Evolutionary conservation across 2,113 vertebrate species (phyloP), one percentile per base, ranked within the genome.

Genomic region (Panurus biarmicus): DNA sequence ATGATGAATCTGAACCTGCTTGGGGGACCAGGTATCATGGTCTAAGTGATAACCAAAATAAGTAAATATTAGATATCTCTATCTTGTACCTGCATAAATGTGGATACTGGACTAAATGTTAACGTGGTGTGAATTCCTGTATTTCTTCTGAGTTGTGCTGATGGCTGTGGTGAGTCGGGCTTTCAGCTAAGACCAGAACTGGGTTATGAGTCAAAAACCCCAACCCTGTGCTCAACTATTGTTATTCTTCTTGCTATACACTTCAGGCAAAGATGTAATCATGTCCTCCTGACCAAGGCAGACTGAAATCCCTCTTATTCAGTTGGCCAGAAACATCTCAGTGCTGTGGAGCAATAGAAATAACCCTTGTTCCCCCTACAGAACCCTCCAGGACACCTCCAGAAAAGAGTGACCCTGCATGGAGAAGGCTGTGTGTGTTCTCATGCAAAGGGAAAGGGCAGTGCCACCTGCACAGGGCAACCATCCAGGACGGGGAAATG

Each of bases 401-500:
- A 69, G 50, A 7, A 28, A 28, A 75, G 71, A 38, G 16, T 2
- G 4, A 77, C 17, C 0, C 4, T 5, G 53, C 21, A 1, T 65
- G 25, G 31, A 36, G 48, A 65, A 69, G 56, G 50, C 45, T 53
- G 15, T 28, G 13, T 1, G 13, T 13, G 18, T 6, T 75, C 29
- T 57, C 1, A 3, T 12, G 50, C 42, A 25, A 56, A 78, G 47
- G 78, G 22, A 48, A 72, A 0, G 8, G 69, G 18, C 67, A 4
- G 1, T 11, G n/a, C 12, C 71, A 48, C 44, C 18, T 29, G 42
- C 0, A 3, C 38, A 24, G 23, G 35, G 24, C 54, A 26, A 3
- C 25, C 0, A 0, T 8, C 48, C 0, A 1, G 70, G 56, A 40
- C 0, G 0, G 12, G 21, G 64, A 14, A 8, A 23, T 80, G 82